phyloP scores from a whole-genome alignment of 1,140 invertebrate genomes.

The Philaenus spumarius region DNA sequence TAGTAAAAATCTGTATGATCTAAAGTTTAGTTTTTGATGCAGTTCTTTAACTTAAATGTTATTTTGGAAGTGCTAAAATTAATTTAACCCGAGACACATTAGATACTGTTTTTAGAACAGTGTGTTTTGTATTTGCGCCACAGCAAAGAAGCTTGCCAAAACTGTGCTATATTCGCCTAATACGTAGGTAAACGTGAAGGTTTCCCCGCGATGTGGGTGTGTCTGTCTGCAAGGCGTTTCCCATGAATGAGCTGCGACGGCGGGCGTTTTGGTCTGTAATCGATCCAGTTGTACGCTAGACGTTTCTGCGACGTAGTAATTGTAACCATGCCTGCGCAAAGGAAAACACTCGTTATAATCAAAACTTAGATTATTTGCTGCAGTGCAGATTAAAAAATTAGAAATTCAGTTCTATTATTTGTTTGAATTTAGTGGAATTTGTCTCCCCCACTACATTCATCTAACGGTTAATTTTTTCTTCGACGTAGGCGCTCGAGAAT shows the following conservation, averaged over 20 bases:
- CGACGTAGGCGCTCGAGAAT: slow-evolving; percentile 15
- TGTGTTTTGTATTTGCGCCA: too few species aligned
- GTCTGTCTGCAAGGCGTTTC: slow-evolving; percentile 18
- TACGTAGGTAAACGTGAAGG: background rate
- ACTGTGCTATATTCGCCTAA: background rate
- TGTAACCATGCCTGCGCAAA: slow-evolving; percentile 1
- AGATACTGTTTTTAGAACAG: too few species aligned
- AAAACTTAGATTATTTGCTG: background rate
- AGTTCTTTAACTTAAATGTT: too few species aligned
- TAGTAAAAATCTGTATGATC: too few species aligned
- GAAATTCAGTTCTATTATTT: background rate
- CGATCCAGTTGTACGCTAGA: slow-evolving; percentile 22
- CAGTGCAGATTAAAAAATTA: background rate
- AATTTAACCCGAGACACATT: too few species aligned
- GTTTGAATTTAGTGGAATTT: background rate
- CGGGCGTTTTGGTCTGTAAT: slow-evolving; percentile 11
- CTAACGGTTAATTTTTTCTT: slow-evolving; percentile 13
- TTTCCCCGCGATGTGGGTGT: slow-evolving; percentile 8
- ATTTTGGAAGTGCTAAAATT: too few species aligned
- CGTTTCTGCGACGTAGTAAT: slow-evolving; percentile 21
- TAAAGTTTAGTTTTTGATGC: too few species aligned
- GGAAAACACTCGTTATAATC: background rate
- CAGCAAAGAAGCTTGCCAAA: too few species aligned
- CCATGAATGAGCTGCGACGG: slow-evolving; percentile 22
- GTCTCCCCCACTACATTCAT: background rate